Evolutionary conservation across 1,140 invertebrate species (phyloP).

Genomic region (Drosophila lacertosa): DNA sequence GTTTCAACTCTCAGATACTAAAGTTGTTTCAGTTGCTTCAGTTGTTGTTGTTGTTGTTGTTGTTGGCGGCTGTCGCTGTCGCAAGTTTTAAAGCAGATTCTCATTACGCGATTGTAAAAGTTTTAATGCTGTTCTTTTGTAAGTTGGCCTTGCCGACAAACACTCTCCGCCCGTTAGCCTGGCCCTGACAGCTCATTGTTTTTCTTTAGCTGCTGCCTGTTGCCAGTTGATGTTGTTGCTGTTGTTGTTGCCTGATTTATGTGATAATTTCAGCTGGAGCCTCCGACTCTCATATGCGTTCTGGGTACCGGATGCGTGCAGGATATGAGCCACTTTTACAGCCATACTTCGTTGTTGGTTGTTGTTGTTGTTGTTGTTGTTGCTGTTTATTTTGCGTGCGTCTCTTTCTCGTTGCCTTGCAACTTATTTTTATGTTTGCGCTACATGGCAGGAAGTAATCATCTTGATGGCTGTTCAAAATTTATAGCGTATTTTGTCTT

Average conservation of each 20-base stretch:
- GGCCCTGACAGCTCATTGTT: slow-evolving; percentile 48
- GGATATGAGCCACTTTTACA: slow-evolving; percentile 82
- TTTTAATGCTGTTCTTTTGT: slow-evolving; percentile 83
- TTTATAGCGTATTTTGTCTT: slow-evolving; percentile 69
- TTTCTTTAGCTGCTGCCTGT: slow-evolving; percentile 39
- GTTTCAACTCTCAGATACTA: slow-evolving; percentile 74
- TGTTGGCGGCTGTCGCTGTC: slow-evolving; percentile 64
- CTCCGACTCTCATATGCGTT: slow-evolving; percentile 70
- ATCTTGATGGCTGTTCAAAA: slow-evolving; percentile 80
- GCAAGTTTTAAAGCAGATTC: slow-evolving; percentile 83
- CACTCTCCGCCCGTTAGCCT: neutral
- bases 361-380: slow-evolving; percentile 20
- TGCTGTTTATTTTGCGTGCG: slow-evolving; percentile 60
- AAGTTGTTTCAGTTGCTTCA: slow-evolving; percentile 46
- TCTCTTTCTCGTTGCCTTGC: slow-evolving; percentile 54
- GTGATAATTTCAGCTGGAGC: slow-evolving; percentile 73
- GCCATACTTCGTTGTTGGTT: slow-evolving; percentile 64
- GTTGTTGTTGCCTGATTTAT: slow-evolving; percentile 69
- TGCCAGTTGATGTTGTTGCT: slow-evolving; percentile 23
- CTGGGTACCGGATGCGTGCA: slow-evolving; percentile 68
- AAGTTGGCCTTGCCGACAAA: slow-evolving; percentile 64
- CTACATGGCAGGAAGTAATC: slow-evolving; percentile 80
- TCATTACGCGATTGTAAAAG: slow-evolving; percentile 82
- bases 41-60: neutral
- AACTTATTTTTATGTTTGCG: slow-evolving; percentile 80